Evolutionary conservation across 2,888 invertebrate genomes (phyloP).

Genomic region (Thumatha senex): DNA sequence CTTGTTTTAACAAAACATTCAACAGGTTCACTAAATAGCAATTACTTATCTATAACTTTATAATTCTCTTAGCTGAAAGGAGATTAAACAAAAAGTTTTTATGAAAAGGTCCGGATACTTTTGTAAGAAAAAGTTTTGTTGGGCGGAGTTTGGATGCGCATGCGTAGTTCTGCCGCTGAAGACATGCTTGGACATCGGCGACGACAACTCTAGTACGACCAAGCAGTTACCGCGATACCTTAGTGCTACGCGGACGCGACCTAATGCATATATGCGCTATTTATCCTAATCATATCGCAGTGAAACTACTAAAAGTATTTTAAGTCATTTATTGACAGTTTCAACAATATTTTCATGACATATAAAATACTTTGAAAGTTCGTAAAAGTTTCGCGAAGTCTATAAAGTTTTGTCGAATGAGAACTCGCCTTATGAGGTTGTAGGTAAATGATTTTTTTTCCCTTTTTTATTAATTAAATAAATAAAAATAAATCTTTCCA

Average conservation of each 20-base stretch:
- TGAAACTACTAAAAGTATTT: conserved; percentile 39
- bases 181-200: conserved; percentile 68
- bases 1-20: not conserved
- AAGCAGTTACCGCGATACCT: conserved; percentile 70
- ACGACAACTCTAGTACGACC: conserved; percentile 52
- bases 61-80: conserved; percentile 30
- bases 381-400: conserved; percentile 38
- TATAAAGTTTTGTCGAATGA: conserved; percentile 42
- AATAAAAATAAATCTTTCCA: not conserved
- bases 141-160: conserved; percentile 65
- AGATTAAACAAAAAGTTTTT: conserved; percentile 42
- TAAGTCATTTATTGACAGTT: conserved; percentile 11
- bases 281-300: conserved; percentile 35
- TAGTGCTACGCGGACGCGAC: conserved; percentile 66
- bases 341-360: conserved; percentile 27
- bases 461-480: not conserved
- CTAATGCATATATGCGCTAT: conserved; percentile 55
- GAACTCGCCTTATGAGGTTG: conserved; percentile 38
- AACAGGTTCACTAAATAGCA: conserved; percentile 17
- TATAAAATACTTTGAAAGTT: conserved; percentile 40
- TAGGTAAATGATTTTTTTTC: conserved; percentile 22
- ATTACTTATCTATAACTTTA: conserved; percentile 38
- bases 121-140: conserved; percentile 61
- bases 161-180: conserved; percentile 61
- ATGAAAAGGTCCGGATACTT: conserved; percentile 36